Base-by-base conservation (phyloP, 2,888 invertebrate species). In the Nudaria mundana region DNA sequence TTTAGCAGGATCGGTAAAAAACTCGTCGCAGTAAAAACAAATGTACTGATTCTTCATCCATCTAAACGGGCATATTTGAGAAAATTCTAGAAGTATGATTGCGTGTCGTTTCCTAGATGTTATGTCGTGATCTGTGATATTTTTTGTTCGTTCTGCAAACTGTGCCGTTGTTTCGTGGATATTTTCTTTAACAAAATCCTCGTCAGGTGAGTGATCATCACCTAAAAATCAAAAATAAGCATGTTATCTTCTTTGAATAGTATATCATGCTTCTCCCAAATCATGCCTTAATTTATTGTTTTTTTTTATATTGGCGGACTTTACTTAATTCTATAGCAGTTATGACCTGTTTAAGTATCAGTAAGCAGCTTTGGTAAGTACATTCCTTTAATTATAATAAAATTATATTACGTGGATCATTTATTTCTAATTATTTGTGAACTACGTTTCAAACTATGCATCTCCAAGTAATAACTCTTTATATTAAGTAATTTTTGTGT, bases 211-310 rank as follows among this genome's bases (percentile, higher is more conserved):
- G 16, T 61, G 60, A 46, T 58, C 69, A 37, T 76, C 66, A 84
- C 83, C 85, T 86, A 86, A 76, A 84, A 85, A 80, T 70, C 69
- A 83, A 70, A 84, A 81, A 64, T 78, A 52, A 72, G 59, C 64
- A 50, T 60, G 47, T 63, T 50, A 54, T 42, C 33, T 42, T 42
- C 33, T 45, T 44, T 37, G 35, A 18, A 37, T 41, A 40, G 18
- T 31, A 13, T 44, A 32, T 52, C 52, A 55, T 51, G 45, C 39
- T 28, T 34, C 40, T 40, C 29, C 20, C 37, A 40, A 32, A 24
- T 31, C 50, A 56, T 56, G 53, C 56, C 41, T 41, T 40, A 24
- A 20, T 11, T 2, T 5, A 20, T 7, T 15, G 26, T 28, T 8
- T 15, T 1, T 3, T 2, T n/a, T 0, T 15, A 7, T 5, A 11